A percentile compares a stretch with the other conserved stretches of the same genome.
phyloP scores from a whole-genome alignment of 2,797 vertebrate species.

The Phrynocephalus forsythii region DNA sequence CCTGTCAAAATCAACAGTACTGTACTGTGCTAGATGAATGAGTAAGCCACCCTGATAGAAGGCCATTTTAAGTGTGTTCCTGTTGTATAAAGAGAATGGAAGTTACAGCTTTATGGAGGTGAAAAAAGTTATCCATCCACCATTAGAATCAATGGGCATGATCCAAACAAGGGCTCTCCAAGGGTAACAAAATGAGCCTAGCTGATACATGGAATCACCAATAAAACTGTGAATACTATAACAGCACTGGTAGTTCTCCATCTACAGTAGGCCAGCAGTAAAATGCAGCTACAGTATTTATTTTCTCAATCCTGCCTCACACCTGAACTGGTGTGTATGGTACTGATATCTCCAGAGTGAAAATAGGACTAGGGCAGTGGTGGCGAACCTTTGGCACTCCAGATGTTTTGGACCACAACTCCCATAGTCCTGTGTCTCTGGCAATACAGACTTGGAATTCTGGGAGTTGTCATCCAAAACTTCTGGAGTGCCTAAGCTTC shows the following conservation, averaged over 20 bases:
- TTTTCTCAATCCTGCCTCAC: no score
- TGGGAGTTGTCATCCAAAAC: no score
- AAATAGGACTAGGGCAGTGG: neutral
- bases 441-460: no score
- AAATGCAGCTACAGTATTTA: neutral
- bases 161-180: neutral
- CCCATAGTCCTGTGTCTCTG: no score
- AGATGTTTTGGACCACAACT: no score
- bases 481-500: no score
- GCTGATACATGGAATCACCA: constrained; percentile 1
- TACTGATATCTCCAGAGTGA: neutral
- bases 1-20: neutral
- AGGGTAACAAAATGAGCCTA: neutral
- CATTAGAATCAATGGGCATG: neutral
- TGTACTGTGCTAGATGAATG: neutral
- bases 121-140: neutral
- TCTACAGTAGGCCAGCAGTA: neutral
- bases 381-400: no score
- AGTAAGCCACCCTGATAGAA: neutral
- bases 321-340: no score
- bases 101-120: neutral
- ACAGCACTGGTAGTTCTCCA: neutral
- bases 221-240: neutral
- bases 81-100: neutral
- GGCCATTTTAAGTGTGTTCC: neutral